Base-by-base conservation (phyloP, 1,140 invertebrate species). In the Frieseomelitta varia region DNA sequence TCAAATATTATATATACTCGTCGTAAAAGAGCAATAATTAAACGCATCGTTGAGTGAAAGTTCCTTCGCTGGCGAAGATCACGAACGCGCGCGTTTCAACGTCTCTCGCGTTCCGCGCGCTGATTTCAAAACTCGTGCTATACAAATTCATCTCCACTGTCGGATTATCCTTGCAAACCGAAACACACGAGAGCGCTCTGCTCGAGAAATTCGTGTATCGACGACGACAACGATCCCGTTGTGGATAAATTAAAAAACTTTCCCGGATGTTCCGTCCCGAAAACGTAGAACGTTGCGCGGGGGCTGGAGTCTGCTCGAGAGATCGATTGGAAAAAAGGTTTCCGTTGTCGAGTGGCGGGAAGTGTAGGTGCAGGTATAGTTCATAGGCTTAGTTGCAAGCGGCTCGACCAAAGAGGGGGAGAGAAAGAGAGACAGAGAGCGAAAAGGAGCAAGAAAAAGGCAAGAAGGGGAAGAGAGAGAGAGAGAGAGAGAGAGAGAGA, bases 311-410 rank as follows among this genome's bases (percentile, higher is more conserved):
- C 27, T 58, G 74, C 78, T 86, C 69, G 72, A 80, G 85, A 84
- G 82, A 78, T 15, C 88, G 72, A 86, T 77, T 74, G 81, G 72
- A 75, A 84, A 67, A 90, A 85, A 88, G 87, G 61, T 47, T 88
- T 68, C 79, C 58, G 67, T 86, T 84, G 58, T 63, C 84, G 73
- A 81, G 51, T 68, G 69, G 61, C 75, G 79, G 79, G 74, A 87
- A 89, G 71, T 79, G 69, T 89, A 81, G 75, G 79, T 83, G 71
- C 80, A 89, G 79, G 86, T 87, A 47, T 47, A 87, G 88, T 67
- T 85, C 80, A 81, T 87, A 89, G 68, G 75, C 82, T 90, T 87
- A 78, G 83, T 85, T 85, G 85, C 82, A 83, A 85, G 80, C 79
- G 76, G 79, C 80, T 79, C 72, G 71, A 58, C 12, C 30, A n/a